phyloP scores from a whole-genome alignment of 2,888 invertebrate species.

The Hybos culiciformis region DNA sequence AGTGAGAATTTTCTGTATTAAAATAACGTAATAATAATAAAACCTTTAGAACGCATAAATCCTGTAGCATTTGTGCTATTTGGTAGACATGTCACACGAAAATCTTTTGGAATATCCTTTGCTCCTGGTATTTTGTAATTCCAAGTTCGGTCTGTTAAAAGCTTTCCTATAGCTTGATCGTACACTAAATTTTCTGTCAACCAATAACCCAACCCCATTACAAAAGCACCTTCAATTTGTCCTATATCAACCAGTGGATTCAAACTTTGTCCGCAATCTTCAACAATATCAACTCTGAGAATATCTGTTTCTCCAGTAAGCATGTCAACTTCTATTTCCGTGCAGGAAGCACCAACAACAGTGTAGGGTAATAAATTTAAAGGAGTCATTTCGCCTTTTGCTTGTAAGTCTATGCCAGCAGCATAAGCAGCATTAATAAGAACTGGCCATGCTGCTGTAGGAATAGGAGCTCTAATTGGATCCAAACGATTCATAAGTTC shows the following conservation, averaged over 20 bases:
- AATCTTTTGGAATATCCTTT: conserved; percentile 58
- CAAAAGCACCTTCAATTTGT: conserved; percentile 58
- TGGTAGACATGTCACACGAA: conserved; percentile 50
- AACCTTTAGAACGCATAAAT: too few species aligned
- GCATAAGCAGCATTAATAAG: conserved; percentile 38
- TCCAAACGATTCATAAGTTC: conserved; percentile 41
- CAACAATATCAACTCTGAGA: conserved; percentile 48
- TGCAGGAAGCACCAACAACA: conserved; percentile 44
- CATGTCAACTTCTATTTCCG: conserved; percentile 58
- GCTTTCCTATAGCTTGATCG: conserved; percentile 41
- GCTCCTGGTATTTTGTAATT: conserved; percentile 55
- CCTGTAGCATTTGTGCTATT: too few species aligned
- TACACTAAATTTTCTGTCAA: conserved; percentile 50
- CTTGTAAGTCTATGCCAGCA: conserved; percentile 41
- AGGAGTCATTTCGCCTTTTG: conserved; percentile 40
- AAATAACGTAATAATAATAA: too few species aligned
- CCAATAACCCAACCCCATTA: conserved; percentile 58
- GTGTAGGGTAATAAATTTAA: conserved; percentile 40
- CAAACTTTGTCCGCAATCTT: conserved; percentile 52
- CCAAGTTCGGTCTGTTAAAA: conserved; percentile 56
- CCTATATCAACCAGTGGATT: conserved; percentile 53
- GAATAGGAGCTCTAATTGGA: conserved; percentile 39
- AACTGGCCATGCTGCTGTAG: conserved; percentile 40
- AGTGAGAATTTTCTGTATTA: too few species aligned
- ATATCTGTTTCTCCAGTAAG: conserved; percentile 56